phyloP scores from a whole-genome alignment of 2,797 vertebrate species.

The Pachyuromys duprasi region DNA sequence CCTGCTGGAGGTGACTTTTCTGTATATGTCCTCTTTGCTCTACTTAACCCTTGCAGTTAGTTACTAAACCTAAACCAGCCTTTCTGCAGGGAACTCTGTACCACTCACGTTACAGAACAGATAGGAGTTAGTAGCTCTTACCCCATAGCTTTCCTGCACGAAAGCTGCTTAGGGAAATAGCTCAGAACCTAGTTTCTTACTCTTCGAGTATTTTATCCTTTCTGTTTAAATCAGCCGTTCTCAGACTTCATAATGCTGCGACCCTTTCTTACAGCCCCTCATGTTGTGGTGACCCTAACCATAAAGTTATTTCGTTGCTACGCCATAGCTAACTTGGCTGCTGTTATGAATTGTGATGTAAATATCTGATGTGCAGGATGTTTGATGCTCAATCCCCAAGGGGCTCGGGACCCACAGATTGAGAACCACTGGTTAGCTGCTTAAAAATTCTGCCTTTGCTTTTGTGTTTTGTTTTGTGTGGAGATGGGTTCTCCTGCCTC shows the following conservation, averaged over 20 bases:
- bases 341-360: neutral
- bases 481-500: neutral
- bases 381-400: neutral
- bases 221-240: neutral
- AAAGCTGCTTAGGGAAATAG: neutral
- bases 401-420: neutral
- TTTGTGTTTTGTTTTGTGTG: neutral
- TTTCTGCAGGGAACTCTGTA: neutral
- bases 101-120: neutral
- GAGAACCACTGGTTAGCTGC: neutral
- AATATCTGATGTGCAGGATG: neutral
- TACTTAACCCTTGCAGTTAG: neutral
- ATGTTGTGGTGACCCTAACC: neutral
- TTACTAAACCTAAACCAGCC: neutral
- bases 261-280: neutral
- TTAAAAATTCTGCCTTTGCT: neutral
- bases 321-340: neutral
- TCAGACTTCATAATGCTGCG: neutral
- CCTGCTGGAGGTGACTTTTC: neutral
- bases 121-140: no score
- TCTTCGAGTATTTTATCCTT: neutral
- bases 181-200: neutral
- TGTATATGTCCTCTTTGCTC: no score
- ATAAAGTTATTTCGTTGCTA: neutral
- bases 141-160: no score